phyloP scores from a whole-genome alignment of 2,797 vertebrate genomes.

The Naso thynnoides region DNA sequence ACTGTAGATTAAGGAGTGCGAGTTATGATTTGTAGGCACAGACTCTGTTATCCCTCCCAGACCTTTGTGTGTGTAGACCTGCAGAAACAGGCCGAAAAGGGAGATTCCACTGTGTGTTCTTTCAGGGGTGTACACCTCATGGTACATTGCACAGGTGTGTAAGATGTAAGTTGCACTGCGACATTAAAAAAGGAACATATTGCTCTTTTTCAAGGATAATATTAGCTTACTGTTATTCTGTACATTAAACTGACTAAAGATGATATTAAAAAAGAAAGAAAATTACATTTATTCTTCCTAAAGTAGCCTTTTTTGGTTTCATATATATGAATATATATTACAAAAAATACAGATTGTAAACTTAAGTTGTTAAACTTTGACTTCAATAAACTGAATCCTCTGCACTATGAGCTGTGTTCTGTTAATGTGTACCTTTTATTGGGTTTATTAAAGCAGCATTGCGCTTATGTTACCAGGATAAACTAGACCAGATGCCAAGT shows the following conservation, averaged over 20 bases:
- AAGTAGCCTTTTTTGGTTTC: constrained; percentile 92
- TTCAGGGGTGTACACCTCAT: constrained; percentile 93
- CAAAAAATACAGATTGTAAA: constrained; percentile 88
- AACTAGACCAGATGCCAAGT: not conserved
- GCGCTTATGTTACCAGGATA: not conserved
- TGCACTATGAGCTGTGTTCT: constrained; percentile 85
- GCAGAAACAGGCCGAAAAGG: constrained; percentile 89
- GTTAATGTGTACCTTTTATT: constrained; percentile 47
- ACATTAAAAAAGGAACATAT: constrained; percentile 98
- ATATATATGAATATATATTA: constrained; percentile 89
- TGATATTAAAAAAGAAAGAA: constrained; percentile 86
- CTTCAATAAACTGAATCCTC: constrained; percentile 94
- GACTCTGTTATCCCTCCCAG: constrained; percentile 85
- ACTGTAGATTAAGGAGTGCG: constrained; percentile 72
- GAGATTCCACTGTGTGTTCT: constrained; percentile 93
- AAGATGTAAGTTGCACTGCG: constrained; percentile 97
- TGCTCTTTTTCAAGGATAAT: constrained; percentile 94
- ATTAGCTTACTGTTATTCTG: constrained; percentile 94
- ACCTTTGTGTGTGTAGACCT: constrained; percentile 86
- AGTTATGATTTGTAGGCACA: constrained; percentile 81
- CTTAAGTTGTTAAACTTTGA: constrained; percentile 89
- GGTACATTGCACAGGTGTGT: constrained; percentile 94
- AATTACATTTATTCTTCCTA: constrained; percentile 94
- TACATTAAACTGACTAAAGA: constrained; percentile 90
- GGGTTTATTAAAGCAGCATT: constrained; percentile 20